phyloP scores from a whole-genome alignment of 2,113 vertebrate species.

The Rafetus swinhoei region DNA sequence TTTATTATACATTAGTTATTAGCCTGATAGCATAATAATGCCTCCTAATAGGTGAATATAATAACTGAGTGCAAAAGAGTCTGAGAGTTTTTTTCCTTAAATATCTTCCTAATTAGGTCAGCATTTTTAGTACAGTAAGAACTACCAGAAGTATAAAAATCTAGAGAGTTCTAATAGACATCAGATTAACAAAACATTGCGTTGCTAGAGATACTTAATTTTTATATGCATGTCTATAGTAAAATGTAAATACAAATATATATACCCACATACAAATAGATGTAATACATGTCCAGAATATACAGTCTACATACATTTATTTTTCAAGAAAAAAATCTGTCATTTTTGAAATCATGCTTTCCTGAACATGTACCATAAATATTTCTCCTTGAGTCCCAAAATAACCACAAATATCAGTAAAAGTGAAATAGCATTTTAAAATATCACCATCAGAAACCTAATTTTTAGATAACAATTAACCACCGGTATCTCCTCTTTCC shows the following conservation, averaged over 20 bases:
- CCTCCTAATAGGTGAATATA: constrained; percentile 6
- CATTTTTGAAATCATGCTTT: neutral
- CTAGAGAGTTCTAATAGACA: neutral
- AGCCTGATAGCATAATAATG: constrained; percentile 31
- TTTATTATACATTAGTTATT: constrained; percentile 32
- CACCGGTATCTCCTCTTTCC: neutral
- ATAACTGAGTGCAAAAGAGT: neutral
- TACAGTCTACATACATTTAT: neutral
- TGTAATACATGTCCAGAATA: fast-evolving
- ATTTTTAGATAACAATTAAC: neutral
- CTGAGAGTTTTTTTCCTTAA: neutral
- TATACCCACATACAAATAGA: neutral
- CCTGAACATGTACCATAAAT: neutral
- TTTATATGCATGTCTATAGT: neutral
- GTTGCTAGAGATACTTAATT: neutral
- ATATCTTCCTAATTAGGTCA: constrained; percentile 2
- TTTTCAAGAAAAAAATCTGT: neutral
- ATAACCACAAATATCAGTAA: neutral
- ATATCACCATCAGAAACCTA: no score
- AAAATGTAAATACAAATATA: neutral
- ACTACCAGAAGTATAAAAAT: constrained; percentile 10
- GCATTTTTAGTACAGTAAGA: constrained; percentile 12
- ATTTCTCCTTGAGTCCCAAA: neutral
- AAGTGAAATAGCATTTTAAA: neutral
- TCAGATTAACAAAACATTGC: neutral